phyloP scores from a whole-genome alignment of 2,797 vertebrate species.

The Hybognathus amarus region DNA sequence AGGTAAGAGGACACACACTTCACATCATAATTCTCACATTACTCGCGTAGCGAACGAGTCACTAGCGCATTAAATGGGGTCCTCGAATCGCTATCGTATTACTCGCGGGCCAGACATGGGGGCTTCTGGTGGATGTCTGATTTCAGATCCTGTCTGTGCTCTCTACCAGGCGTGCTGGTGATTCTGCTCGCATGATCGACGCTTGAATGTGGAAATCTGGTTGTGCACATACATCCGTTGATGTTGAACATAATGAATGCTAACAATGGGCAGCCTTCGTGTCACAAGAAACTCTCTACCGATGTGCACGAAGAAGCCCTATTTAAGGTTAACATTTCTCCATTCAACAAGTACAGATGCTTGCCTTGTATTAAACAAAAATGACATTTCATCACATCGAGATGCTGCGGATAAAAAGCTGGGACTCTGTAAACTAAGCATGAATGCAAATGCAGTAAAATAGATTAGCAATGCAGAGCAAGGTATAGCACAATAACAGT shows the following conservation, averaged over 20 bases:
- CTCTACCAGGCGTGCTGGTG: background rate
- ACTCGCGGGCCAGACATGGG: background rate
- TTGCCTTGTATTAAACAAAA: too few relatives aligned
- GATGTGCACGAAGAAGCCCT: background rate
- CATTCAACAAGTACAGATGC: too few relatives aligned
- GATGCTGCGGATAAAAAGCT: too few relatives aligned
- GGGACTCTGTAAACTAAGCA: too few relatives aligned
- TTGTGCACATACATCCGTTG: too few relatives aligned
- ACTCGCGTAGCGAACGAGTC: background rate
- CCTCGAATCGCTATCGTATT: background rate
- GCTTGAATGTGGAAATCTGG: background rate
- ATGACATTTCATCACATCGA: too few relatives aligned
- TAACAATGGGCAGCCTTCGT: background rate
- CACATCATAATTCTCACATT: background rate
- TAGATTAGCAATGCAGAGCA: background rate
- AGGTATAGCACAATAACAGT: background rate
- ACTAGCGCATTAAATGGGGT: background rate
- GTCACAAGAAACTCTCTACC: background rate
- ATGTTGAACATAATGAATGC: too few relatives aligned
- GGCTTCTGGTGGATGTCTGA: constrained; percentile 5
- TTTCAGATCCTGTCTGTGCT: constrained; percentile 2
- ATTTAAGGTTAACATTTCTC: background rate
- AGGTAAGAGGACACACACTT: constrained; percentile 45
- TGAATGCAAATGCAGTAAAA: background rate
- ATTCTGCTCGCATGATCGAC: background rate